Conservation (phyloP, 1,140 invertebrate species). For the Formica selysi region DNA sequence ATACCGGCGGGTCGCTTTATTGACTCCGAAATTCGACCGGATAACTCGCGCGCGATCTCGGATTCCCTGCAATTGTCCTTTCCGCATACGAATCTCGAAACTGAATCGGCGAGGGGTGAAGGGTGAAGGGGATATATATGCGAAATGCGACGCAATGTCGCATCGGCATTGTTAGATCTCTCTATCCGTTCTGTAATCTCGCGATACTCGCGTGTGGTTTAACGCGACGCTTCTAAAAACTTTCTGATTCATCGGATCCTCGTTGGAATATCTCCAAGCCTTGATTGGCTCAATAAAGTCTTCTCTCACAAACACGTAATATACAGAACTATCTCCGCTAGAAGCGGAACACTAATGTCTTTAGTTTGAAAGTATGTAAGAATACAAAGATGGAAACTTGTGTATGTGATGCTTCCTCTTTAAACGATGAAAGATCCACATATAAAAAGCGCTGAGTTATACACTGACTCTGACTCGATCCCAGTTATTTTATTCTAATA, state of each 20-base stretch:
- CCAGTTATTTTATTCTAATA: background rate
- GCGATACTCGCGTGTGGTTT: constrained; percentile 22
- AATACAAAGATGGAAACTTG: background rate
- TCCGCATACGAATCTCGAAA: constrained; percentile 13
- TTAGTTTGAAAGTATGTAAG: background rate
- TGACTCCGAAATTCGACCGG: constrained; percentile 41
- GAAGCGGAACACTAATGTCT: background rate
- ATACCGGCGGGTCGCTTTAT: constrained; percentile 11
- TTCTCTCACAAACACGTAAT: background rate
- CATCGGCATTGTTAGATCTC: constrained; percentile 42
- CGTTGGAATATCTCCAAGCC: constrained; percentile 19
- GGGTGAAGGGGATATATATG: background rate
- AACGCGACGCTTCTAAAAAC: constrained; percentile 30
- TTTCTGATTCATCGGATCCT: constrained; percentile 24
- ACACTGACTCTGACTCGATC: background rate
- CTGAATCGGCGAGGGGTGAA: background rate
- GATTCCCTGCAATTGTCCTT: constrained; percentile 13
- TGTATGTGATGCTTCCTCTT: background rate
- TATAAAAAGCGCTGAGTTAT: background rate
- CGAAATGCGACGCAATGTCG: constrained; percentile 24
- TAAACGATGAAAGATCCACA: background rate
- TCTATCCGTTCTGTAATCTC: constrained; percentile 30
- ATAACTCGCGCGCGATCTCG: background rate
- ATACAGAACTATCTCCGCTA: background rate
- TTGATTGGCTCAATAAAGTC: constrained; percentile 2